Base-by-base conservation (phyloP, 2,888 invertebrate species). In the Orchesellides sinensis region DNA sequence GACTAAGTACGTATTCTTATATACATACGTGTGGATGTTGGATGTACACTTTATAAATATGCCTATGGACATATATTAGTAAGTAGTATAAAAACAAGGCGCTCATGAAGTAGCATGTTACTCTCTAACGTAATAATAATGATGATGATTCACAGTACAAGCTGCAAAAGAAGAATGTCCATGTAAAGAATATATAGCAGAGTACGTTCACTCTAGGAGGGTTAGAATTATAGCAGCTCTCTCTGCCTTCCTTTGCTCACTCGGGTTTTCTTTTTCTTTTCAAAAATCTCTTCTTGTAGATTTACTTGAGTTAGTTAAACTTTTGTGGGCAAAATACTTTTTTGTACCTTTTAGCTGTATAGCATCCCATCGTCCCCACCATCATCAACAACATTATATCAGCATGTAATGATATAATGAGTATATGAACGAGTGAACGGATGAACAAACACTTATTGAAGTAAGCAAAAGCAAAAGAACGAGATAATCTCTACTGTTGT, bases 391-490 rank as follows among this genome's bases (percentile, higher is more conserved):
- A 27, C 61, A 78, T 78, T 65, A 72, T 61, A 63, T 70, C 63
- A 78, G 78, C 78, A 47, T 80, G 73, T 73, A 80, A 73, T 80
- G 80, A 80, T 80, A 73, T 73, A 73, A 80, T 79, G 79, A 79
- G 70, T 66, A 79, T 72, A 78, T 78, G 68, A 69, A 56, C 21
- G 66, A 73, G 80, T 80, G 72, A 72, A 80, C 80, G 80, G 80
- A 80, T 80, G 80, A 80, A 80, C 80, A 80, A 80, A 79, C 79
- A 79, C 79, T 72, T 79, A 65, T 79, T 78, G 61, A 69, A 78
- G 78, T 59, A 68, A 69, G 73, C 68, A 56, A 77, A 68, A 45
- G 70, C 32, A 63, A 61, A 45, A 72, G 72, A 72, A 61, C 72
- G 32, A 65, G 72, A 21, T 65, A 72, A 70, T 79, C 79, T 72